phyloP scores from a whole-genome alignment of 2,888 invertebrate species.

The Spodoptera exigua region DNA sequence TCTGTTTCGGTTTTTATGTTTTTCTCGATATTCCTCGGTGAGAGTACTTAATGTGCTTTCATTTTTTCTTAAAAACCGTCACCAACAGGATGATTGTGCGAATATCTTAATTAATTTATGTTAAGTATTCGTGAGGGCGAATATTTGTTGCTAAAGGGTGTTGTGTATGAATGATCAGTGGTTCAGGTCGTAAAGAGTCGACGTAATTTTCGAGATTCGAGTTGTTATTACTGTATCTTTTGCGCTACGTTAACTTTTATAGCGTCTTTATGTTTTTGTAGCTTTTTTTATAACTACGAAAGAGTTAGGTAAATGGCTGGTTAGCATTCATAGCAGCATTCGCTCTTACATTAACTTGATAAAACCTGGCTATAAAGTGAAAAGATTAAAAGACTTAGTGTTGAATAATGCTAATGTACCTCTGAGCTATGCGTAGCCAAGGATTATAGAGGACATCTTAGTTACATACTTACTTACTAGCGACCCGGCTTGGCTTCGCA shows the following conservation, averaged over 20 bases:
- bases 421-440: constrained; percentile 1
- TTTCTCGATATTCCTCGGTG: constrained; percentile 79
- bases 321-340: constrained; percentile 50
- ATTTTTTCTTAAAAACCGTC: constrained; percentile 77
- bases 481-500: too few species aligned
- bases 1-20: constrained; percentile 84
- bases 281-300: constrained; percentile 64
- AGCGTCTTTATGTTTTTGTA: constrained; percentile 64
- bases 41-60: constrained; percentile 75
- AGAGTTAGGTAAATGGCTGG: constrained; percentile 63
- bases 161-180: constrained; percentile 67
- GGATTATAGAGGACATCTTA: not conserved
- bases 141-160: constrained; percentile 73
- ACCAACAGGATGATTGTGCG: constrained; percentile 82
- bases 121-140: constrained; percentile 76
- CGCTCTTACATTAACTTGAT: constrained; percentile 37
- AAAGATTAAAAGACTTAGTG: constrained; percentile 30
- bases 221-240: constrained; percentile 72
- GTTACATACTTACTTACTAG: too few species aligned
- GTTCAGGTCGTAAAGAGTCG: constrained; percentile 72
- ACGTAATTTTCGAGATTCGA: constrained; percentile 72
- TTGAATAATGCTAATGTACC: constrained; percentile 6
- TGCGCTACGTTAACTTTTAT: constrained; percentile 79
- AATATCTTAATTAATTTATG: constrained; percentile 88
- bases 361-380: constrained; percentile 34